Evolutionary conservation across 2,888 invertebrate species (phyloP), one percentile per base, ranked within the genome.

Genomic region (Drosophila anomalata): DNA sequence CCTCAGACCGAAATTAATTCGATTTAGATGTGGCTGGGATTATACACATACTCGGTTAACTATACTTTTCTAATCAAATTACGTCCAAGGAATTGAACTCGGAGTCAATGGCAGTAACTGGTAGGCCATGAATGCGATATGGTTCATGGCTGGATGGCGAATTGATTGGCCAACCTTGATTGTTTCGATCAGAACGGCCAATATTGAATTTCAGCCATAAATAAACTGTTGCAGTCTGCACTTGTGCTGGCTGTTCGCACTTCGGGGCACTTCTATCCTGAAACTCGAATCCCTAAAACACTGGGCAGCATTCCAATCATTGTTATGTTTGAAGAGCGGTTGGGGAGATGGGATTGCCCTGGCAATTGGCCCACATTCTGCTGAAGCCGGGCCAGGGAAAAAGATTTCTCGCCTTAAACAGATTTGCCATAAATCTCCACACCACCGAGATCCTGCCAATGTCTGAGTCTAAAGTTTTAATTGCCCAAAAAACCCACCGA

Each of bases 191-290:
- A 69, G 77, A 36, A 78, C 69, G 57, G 41, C 50, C 69, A 61
- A 24, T 48, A 59, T 58, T 50, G 47, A 67, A 66, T 70, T 58
- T 47, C 44, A 7, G 31, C 44, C 60, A 57, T 69, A 72, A 77
- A 62, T 75, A 79, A 79, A 82, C 71, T 76, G 65, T 71, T 61
- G 57, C 78, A 65, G 62, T 73, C 48, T 36, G 20, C 79, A 76
- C 57, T 76, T 68, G 73, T 55, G 53, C 31, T 74, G 63, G 36
- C 52, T 68, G 65, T 79, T 79, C 55, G 68, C 79, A 79, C 83
- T 85, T 79, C 65, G 75, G 59, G 62, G 72, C 50, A 50, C 71
- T 17, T 48, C 53, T 50, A 56, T 53, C 56, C 5, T 9, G 12
- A 11, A 39, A 31, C 11, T 26, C 42, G 44, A 48, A 14, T n/a